A percentile compares a stretch with the other conserved stretches of the same genome.
These are phyloP conservation scores for Sebastes alutus DNA, from an alignment of 2,797 vertebrate genomes.

Conservation along the genomic window DNA sequence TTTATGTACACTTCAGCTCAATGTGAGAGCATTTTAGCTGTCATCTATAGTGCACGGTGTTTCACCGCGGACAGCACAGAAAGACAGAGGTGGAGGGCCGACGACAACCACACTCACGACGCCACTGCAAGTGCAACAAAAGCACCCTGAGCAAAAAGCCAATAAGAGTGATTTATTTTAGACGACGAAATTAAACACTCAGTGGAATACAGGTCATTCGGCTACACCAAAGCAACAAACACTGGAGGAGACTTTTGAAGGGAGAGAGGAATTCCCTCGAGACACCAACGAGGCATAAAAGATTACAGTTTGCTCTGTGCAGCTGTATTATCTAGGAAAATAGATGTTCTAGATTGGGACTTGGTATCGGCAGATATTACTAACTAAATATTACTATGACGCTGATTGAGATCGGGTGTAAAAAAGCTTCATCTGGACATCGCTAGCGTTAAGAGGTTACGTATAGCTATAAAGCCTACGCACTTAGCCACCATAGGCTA, in stretches of 20 bases:
- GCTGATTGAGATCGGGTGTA: rapidly evolving
- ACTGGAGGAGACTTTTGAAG: not conserved
- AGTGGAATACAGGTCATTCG: not conserved
- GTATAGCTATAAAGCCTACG: too few species aligned
- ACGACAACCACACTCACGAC: not conserved
- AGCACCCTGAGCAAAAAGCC: not conserved
- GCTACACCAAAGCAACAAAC: not conserved
- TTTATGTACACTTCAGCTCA: not conserved
- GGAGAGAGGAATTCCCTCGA: not conserved
- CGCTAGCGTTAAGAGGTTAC: not conserved
- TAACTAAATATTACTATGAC: not conserved
- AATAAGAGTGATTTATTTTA: not conserved
- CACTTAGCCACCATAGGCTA: not conserved
- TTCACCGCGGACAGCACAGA: not conserved
- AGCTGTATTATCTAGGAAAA: not conserved
- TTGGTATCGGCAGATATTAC: too few species aligned
- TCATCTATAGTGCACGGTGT: not conserved
- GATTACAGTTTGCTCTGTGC: not conserved
- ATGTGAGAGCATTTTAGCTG: not conserved
- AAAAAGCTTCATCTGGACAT: too few species aligned
- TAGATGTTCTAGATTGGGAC: not conserved
- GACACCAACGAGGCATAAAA: too few species aligned
- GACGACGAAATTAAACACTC: not conserved
- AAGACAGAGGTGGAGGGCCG: not conserved
- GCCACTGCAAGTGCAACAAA: not conserved